Conservation (phyloP, 2,113 vertebrate species). For the Nannospalax galili region DNA sequence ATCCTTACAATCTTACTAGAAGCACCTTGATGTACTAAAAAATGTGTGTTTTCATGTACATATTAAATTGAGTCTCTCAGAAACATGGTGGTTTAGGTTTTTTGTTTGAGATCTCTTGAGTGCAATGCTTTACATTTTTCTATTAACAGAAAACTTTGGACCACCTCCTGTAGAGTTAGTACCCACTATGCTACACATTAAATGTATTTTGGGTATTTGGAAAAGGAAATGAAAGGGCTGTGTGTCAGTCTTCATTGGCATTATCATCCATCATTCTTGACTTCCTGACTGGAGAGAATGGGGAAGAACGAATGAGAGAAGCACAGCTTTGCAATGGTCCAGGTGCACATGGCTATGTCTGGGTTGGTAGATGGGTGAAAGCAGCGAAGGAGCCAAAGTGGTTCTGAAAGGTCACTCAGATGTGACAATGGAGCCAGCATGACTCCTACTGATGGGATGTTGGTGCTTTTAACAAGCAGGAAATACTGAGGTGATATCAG, state of each 20-base stretch:
- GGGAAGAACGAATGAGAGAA: neutral
- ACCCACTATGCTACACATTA: neutral
- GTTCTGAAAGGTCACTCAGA: neutral
- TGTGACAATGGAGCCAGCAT: neutral
- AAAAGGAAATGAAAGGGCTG: neutral
- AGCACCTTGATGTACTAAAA: neutral
- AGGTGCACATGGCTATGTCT: neutral
- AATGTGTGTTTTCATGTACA: neutral
- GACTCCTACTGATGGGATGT: neutral
- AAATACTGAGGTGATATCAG: neutral
- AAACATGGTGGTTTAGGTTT: neutral
- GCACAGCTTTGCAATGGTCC: neutral
- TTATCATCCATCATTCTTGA: no score
- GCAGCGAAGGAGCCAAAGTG: neutral
- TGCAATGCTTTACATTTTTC: neutral
- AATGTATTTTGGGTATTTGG: neutral
- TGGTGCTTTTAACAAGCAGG: neutral
- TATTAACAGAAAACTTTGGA: neutral
- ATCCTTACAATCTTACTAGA: neutral
- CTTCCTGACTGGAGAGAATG: neutral
- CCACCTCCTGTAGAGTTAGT: neutral
- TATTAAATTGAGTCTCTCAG: neutral
- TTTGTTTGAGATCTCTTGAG: neutral
- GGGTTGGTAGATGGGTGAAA: neutral
- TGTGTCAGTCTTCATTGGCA: neutral